These are phyloP conservation scores for Polyommatus icarus DNA, from an alignment of 2,888 invertebrate genomes.

Conservation along the genomic window DNA sequence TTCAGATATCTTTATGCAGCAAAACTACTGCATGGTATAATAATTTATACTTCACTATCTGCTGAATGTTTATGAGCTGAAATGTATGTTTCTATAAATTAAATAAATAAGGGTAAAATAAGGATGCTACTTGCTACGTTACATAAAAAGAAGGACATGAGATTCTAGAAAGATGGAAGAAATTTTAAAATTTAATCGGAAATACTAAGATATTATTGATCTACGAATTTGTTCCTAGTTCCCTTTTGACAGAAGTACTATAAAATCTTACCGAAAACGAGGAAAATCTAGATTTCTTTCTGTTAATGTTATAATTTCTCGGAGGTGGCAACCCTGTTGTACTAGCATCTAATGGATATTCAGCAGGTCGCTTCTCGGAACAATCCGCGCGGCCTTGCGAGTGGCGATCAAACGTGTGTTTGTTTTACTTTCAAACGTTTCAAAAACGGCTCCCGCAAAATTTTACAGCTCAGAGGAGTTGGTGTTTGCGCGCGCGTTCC, in stretches of 20 bases:
- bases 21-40: background rate
- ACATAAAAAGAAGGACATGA: background rate
- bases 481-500: slow-evolving; percentile 68
- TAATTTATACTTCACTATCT: background rate
- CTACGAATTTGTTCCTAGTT: background rate
- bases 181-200: background rate
- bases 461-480: slow-evolving; percentile 67
- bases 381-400: slow-evolving; percentile 66
- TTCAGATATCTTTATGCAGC: no score
- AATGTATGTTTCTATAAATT: background rate
- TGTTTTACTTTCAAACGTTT: slow-evolving; percentile 71
- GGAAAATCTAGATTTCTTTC: background rate
- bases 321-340: background rate
- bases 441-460: slow-evolving; percentile 68
- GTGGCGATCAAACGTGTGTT: slow-evolving; percentile 71
- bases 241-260: no score
- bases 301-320: background rate
- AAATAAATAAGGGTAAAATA: background rate
- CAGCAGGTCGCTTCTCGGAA: slow-evolving; percentile 52
- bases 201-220: no score
- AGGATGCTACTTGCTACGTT: background rate
- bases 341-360: slow-evolving; percentile 47
- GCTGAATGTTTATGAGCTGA: background rate
- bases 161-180: background rate
- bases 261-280: background rate